Conservation (phyloP, 1,140 invertebrate genomes). For the Oedothorax gibbosus region DNA sequence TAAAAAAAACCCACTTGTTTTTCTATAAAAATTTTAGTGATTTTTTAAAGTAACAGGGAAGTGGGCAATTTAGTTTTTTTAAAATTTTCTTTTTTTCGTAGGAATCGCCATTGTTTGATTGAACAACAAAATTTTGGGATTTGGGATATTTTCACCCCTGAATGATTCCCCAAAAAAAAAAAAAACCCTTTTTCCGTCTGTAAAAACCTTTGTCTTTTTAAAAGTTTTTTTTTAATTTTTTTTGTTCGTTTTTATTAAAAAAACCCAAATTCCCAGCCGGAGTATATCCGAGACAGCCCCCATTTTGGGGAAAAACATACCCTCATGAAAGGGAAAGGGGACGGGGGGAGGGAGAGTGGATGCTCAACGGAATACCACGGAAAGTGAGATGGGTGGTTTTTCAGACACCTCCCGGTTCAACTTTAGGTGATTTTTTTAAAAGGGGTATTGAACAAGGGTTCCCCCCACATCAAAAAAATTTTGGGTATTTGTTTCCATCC, state of each 20-base stretch:
- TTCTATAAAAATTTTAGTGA: too few species aligned
- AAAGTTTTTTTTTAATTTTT: neutral
- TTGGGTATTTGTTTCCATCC: too few species aligned
- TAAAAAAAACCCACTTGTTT: too few species aligned
- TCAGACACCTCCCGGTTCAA: constrained; percentile 47
- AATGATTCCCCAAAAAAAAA: neutral
- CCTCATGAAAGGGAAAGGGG: constrained; percentile 36
- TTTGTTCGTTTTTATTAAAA: neutral
- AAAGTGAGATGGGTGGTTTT: constrained; percentile 54
- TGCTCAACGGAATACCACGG: constrained; percentile 37
- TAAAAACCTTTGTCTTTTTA: neutral
- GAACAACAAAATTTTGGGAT: too few species aligned
- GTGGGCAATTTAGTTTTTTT: too few species aligned
- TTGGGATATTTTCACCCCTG: too few species aligned
- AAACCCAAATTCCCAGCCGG: constrained; percentile 9
- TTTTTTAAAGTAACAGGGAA: too few species aligned
- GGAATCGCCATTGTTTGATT: too few species aligned
- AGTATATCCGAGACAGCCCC: constrained; percentile 51
- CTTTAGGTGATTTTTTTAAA: constrained; percentile 35
- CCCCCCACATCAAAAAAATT: too few species aligned
- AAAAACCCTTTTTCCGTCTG: neutral
- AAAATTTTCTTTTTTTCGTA: too few species aligned
- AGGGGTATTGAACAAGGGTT: neutral
- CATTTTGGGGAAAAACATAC: constrained; percentile 48
- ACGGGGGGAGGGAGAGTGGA: constrained; percentile 53